These are phyloP conservation scores for Spatulosminthurus flaviceps DNA, from an alignment of 2,888 invertebrate genomes.

Conservation along the genomic window DNA sequence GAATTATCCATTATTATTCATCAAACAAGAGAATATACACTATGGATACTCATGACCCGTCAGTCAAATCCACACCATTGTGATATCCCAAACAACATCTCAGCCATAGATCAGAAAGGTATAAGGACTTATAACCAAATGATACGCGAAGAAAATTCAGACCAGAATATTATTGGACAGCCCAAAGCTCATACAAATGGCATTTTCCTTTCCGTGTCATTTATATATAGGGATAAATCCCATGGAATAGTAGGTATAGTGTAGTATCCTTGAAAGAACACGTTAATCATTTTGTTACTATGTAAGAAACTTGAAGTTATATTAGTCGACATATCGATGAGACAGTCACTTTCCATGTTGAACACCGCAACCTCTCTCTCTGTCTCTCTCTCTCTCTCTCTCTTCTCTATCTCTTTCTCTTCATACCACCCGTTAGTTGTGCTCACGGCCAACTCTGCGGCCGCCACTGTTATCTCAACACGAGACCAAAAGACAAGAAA, in stretches of 20 bases:
- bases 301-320: too few relatives aligned
- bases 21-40: background rate
- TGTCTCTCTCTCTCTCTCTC: too few relatives aligned
- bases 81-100: background rate
- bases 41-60: constrained; percentile 14
- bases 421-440: constrained; percentile 33
- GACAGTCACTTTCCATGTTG: constrained; percentile 23
- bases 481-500: constrained; percentile 36
- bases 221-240: too few relatives aligned
- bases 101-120: background rate
- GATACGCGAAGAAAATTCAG: background rate
- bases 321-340: background rate
- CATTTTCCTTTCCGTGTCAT: too few relatives aligned
- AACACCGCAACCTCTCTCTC: constrained; percentile 5
- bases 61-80: constrained; percentile 14
- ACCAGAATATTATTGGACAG: too few relatives aligned
- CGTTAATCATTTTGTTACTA: too few relatives aligned
- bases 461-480: constrained; percentile 33
- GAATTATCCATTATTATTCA: constrained; percentile 8
- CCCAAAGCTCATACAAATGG: too few relatives aligned
- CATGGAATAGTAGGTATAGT: too few relatives aligned
- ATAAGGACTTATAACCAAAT: background rate
- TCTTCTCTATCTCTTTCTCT: background rate
- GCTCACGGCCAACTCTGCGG: constrained; percentile 27
- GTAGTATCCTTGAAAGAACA: too few relatives aligned